Conservation (phyloP, 2,113 vertebrate genomes). For the Bubalus kerabau region DNA sequence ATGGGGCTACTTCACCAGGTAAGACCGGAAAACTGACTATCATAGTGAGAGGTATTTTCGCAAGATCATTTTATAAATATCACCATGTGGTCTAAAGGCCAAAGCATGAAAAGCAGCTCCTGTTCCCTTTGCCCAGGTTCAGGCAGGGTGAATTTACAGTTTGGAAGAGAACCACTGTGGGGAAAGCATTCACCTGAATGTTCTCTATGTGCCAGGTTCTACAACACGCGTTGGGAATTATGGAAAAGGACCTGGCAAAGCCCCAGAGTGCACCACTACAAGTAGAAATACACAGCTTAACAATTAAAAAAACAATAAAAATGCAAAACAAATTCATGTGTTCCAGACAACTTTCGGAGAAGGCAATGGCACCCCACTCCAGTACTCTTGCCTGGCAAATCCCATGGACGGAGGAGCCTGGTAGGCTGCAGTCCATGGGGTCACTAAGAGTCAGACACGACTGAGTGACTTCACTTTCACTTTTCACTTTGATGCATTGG, state of each 20-base stretch:
- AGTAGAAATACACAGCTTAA: background rate
- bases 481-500: too few species aligned
- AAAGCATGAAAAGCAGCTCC: background rate
- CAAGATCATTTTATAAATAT: background rate
- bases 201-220: background rate
- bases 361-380: too few species aligned
- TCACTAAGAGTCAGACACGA: too few species aligned
- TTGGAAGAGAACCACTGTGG: background rate
- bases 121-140: background rate
- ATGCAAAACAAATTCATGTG: background rate
- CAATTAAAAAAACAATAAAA: background rate
- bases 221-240: background rate
- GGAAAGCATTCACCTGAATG: background rate
- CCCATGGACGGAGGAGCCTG: too few species aligned
- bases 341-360: background rate
- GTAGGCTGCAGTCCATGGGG: too few species aligned
- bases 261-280: background rate
- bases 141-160: background rate
- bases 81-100: background rate
- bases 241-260: background rate
- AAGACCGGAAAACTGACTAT: background rate
- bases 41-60: background rate
- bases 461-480: too few species aligned
- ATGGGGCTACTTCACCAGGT: background rate
- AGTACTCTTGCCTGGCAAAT: too few species aligned